Percentiles rank a stretch among this genome's conserved stretches.
Conservation (phyloP, 1,140 invertebrate genomes). For the Drosophila athabasca region DNA sequence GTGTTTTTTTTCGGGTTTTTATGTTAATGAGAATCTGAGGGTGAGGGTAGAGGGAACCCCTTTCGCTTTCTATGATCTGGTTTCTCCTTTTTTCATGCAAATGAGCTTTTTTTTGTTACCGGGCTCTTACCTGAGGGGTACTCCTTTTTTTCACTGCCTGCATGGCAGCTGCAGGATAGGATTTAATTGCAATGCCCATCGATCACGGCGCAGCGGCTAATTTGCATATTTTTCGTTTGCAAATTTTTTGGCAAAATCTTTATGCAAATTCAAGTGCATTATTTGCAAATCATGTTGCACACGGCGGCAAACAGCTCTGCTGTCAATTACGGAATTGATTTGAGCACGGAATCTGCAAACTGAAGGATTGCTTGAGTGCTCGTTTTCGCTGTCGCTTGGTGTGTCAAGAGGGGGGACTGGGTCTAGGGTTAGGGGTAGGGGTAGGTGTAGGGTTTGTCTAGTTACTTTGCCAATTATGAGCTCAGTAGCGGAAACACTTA, state of each 20-base stretch:
- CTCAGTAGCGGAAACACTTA: constrained; percentile 41
- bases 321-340: constrained; percentile 70
- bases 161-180: constrained; percentile 36
- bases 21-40: constrained; percentile 71
- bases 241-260: constrained; percentile 42
- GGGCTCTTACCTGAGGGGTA: constrained; percentile 54
- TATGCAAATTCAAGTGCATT: constrained; percentile 83
- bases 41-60: constrained; percentile 40
- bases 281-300: constrained; percentile 81
- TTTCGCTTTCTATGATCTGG: constrained; percentile 57
- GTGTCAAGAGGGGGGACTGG: too few relatives aligned
- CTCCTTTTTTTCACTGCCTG: constrained; percentile 33
- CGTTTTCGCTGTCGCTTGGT: constrained; percentile 18
- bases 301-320: constrained; percentile 51
- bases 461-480: constrained; percentile 59
- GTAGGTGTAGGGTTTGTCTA: constrained; percentile 1
- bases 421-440: not conserved
- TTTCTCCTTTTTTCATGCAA: constrained; percentile 71
- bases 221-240: constrained; percentile 69
- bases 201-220: constrained; percentile 47
- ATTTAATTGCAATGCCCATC: constrained; percentile 69
- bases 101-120: constrained; percentile 59
- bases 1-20: constrained; percentile 48
- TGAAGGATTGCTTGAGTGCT: constrained; percentile 56
- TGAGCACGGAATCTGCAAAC: not conserved